These are phyloP conservation scores for Mormyrops boulengeri DNA, from an alignment of 2,797 vertebrate species.

Conservation along the genomic window DNA sequence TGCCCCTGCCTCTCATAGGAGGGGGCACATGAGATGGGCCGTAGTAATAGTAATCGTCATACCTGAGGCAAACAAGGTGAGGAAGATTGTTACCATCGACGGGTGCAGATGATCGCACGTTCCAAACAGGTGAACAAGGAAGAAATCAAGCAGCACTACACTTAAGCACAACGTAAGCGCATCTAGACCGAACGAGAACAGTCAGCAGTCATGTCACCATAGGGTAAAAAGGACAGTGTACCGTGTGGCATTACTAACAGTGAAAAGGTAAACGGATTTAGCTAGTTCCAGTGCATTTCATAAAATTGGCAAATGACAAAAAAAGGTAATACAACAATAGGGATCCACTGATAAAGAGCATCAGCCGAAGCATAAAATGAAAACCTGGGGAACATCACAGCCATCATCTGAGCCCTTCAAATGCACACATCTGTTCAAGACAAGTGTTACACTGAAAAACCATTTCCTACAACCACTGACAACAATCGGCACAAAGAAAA, in stretches of 20 bases:
- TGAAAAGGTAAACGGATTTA: neutral
- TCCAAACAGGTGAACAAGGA: neutral
- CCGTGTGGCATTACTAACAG: neutral
- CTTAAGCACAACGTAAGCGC: neutral
- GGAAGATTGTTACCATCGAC: conserved; percentile 19
- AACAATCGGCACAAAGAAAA: neutral
- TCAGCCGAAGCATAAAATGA: neutral
- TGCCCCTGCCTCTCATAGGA: conserved; percentile 75
- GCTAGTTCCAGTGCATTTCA: neutral
- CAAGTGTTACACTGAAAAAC: neutral
- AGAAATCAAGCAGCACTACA: neutral
- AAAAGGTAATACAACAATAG: neutral
- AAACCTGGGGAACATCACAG: neutral
- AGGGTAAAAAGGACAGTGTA: neutral
- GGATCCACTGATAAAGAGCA: neutral
- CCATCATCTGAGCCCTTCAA: neutral
- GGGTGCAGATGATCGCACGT: neutral
- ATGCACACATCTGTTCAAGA: neutral
- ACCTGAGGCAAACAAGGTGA: conserved; percentile 56
- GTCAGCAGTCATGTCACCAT: neutral
- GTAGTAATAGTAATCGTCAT: conserved; percentile 87
- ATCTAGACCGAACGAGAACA: neutral
- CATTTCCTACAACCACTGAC: neutral
- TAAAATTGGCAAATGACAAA: neutral
- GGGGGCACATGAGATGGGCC: conserved; percentile 79